phyloP scores from a whole-genome alignment of 2,888 invertebrate genomes.

The Oscheius onirici region DNA sequence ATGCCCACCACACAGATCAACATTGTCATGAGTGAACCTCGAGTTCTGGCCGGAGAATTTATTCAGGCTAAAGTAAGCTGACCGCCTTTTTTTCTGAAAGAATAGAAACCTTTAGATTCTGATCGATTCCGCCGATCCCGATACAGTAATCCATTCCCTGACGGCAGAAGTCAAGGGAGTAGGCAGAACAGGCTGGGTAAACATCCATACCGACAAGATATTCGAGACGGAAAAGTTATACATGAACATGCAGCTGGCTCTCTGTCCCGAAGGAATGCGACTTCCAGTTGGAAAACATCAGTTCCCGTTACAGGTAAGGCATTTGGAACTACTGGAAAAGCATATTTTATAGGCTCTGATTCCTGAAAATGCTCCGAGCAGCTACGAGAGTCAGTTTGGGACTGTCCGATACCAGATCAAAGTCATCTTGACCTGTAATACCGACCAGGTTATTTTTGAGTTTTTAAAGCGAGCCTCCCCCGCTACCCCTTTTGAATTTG shows the following conservation, averaged over 20 bases:
- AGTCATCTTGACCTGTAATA: slow-evolving; percentile 59
- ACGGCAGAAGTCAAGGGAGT: slow-evolving; percentile 51
- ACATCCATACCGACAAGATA: slow-evolving; percentile 70
- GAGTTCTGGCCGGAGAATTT: slow-evolving; percentile 64
- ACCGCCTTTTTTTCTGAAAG: background rate
- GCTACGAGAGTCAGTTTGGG: slow-evolving; percentile 68
- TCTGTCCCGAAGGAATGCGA: slow-evolving; percentile 53
- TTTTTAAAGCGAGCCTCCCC: too few relatives aligned
- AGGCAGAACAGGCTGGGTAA: slow-evolving; percentile 69
- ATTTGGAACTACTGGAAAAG: background rate
- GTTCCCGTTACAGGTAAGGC: slow-evolving; percentile 58
- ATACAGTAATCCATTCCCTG: slow-evolving; percentile 59
- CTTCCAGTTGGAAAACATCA: slow-evolving; percentile 65
- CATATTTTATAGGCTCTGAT: slow-evolving; percentile 42
- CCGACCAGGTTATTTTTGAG: slow-evolving; percentile 61
- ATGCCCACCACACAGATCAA: slow-evolving; percentile 70
- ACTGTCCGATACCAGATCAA: slow-evolving; percentile 66
- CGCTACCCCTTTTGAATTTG: too few relatives aligned
- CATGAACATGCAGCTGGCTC: slow-evolving; percentile 48
- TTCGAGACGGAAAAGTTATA: slow-evolving; percentile 68
- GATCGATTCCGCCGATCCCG: slow-evolving; percentile 67
- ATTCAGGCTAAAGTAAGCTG: slow-evolving; percentile 55
- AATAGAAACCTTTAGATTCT: slow-evolving; percentile 45
- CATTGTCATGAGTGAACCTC: slow-evolving; percentile 60
- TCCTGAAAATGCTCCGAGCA: slow-evolving; percentile 60